Evolutionary conservation across 2,113 vertebrate genomes (phyloP).

Genomic region (Triplophysa dalaica): DNA sequence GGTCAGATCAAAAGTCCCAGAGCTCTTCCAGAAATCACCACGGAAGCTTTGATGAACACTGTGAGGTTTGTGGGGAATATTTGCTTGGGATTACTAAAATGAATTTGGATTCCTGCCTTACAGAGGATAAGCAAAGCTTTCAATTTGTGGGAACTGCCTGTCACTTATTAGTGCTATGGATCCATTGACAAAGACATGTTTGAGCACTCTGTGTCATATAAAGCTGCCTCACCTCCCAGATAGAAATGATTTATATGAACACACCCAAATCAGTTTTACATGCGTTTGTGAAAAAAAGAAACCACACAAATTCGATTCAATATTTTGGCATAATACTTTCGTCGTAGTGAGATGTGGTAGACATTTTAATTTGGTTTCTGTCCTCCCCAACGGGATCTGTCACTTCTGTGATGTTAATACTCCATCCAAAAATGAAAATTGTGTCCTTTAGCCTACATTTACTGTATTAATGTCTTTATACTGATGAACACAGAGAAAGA

Average conservation of each 20-base stretch:
- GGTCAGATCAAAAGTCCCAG: conserved; percentile 41
- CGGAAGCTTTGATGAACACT: conserved; percentile 51
- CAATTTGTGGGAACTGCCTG: conserved; percentile 26
- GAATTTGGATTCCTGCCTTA: conserved; percentile 46
- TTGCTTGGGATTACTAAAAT: conserved; percentile 57
- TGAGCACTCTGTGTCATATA: conserved; percentile 19
- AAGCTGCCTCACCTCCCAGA: conserved; percentile 22
- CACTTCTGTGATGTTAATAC: no score
- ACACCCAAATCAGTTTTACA: conserved; percentile 20
- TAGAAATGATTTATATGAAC: conserved; percentile 12
- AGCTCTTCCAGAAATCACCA: conserved; percentile 34
- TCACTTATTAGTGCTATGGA: conserved; percentile 41
- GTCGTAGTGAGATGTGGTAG: no score
- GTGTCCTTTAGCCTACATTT: no score
- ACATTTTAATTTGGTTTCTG: no score
- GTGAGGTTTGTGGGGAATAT: conserved; percentile 48
- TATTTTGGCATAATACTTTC: no score
- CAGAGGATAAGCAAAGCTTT: conserved; percentile 52
- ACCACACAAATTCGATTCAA: no score
- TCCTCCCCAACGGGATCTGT: no score
- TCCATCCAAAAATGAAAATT: no score
- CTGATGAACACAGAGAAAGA: no score
- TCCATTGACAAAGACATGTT: conserved; percentile 30
- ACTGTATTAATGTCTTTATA: no score
- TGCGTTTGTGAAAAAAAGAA: conserved; percentile 25